These are phyloP conservation scores for Hartigia nigra DNA, from an alignment of 2,888 invertebrate species.

Conservation along the genomic window DNA sequence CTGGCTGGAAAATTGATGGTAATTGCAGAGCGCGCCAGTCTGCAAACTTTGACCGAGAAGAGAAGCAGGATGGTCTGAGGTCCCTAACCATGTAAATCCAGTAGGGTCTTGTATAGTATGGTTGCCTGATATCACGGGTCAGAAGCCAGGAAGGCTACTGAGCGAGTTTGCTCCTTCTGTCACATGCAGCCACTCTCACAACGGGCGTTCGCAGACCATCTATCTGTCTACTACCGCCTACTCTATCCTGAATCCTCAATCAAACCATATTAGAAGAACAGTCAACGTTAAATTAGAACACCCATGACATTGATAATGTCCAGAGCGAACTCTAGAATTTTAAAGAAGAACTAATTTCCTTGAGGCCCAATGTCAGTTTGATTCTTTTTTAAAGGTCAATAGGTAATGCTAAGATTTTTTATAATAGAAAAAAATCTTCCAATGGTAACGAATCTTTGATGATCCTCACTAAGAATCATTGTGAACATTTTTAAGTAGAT, in stretches of 20 bases:
- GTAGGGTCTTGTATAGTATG: neutral
- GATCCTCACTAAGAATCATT: neutral
- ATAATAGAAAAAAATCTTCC: neutral
- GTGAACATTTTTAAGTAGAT: neutral
- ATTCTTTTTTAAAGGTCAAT: neutral
- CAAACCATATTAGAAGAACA: neutral
- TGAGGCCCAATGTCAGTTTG: neutral
- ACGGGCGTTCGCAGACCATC: constrained; percentile 9
- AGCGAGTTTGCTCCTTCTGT: constrained; percentile 23
- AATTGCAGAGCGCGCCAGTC: constrained; percentile 33
- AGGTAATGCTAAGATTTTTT: neutral
- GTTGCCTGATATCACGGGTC: neutral
- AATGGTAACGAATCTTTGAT: neutral
- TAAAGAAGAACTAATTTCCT: neutral
- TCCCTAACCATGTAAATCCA: neutral
- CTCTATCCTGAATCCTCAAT: neutral
- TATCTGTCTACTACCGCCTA: neutral
- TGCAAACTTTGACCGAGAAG: constrained; percentile 31
- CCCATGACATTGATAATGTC: neutral
- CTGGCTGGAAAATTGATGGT: constrained; percentile 32
- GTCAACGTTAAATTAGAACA: neutral
- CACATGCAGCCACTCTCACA: constrained; percentile 29
- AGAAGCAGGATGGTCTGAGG: neutral
- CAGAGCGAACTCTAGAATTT: neutral
- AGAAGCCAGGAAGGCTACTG: neutral